phyloP scores from a whole-genome alignment of 1,140 invertebrate genomes.

The Akabosia matsudoensis region DNA sequence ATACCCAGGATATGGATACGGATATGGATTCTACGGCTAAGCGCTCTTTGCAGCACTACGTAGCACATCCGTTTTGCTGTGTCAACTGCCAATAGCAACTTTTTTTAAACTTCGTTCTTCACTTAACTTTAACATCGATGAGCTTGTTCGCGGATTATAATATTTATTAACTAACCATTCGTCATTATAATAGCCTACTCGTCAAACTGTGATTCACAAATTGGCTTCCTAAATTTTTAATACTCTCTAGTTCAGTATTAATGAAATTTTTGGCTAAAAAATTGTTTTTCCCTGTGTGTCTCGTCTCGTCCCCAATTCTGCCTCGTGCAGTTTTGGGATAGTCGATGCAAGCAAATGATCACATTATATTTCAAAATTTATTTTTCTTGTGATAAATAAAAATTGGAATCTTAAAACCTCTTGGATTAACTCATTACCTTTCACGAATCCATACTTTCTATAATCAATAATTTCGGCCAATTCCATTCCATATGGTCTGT shows the following conservation, averaged over 20 bases:
- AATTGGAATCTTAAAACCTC: too few species aligned
- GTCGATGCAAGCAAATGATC: too few species aligned
- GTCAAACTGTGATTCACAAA: constrained; percentile 12
- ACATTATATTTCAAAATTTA: too few species aligned
- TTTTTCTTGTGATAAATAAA: too few species aligned
- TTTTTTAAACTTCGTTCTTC: neutral
- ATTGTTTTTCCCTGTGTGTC: neutral
- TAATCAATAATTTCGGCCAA: too few species aligned
- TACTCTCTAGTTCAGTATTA: neutral
- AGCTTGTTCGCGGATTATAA: neutral
- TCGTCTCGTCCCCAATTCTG: too few species aligned
- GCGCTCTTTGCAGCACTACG: neutral
- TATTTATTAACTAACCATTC: neutral
- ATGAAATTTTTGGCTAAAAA: neutral
- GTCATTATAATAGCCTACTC: neutral
- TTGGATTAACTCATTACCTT: too few species aligned
- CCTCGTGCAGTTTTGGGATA: too few species aligned
- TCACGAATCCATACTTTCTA: too few species aligned
- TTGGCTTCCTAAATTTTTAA: neutral
- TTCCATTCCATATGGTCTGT: too few species aligned
- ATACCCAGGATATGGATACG: constrained; percentile 28
- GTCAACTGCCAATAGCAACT: constrained; percentile 20
- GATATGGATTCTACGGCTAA: constrained; percentile 44
- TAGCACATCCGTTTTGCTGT: neutral
- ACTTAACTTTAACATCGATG: neutral